phyloP scores from a whole-genome alignment of 2,797 vertebrate genomes.

The Graptemys geographica region DNA sequence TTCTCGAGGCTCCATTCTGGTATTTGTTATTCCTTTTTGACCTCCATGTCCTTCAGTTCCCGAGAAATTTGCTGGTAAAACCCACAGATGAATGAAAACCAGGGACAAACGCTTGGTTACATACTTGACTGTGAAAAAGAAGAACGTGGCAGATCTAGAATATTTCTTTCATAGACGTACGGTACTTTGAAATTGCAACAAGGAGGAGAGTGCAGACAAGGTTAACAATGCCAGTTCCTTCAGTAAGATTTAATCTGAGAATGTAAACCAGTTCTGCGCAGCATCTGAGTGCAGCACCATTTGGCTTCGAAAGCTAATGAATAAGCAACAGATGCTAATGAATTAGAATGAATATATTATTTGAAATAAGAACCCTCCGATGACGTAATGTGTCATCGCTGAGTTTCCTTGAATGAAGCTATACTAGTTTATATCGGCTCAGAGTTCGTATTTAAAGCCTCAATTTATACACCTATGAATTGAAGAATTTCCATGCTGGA shows the following conservation, averaged over 20 bases:
- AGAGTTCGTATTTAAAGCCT: not conserved
- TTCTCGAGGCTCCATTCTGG: no score
- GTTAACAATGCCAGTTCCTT: not conserved
- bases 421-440: not conserved
- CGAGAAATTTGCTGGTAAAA: no score
- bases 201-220: not conserved
- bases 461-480: not conserved
- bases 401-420: not conserved
- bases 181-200: not conserved
- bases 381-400: not conserved
- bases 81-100: no score
- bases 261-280: accelerated
- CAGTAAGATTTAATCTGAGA: not conserved
- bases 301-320: not conserved
- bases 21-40: no score
- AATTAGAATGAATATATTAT: not conserved
- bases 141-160: not conserved
- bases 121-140: not conserved
- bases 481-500: not conserved
- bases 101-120: not conserved
- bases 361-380: not conserved
- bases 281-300: accelerated
- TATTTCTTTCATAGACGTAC: not conserved
- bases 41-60: no score
- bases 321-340: not conserved